Percentiles rank a stretch among this genome's conserved stretches.
phyloP scores from a whole-genome alignment of 2,113 vertebrate genomes.

The Ptilonorhynchus violaceus region DNA sequence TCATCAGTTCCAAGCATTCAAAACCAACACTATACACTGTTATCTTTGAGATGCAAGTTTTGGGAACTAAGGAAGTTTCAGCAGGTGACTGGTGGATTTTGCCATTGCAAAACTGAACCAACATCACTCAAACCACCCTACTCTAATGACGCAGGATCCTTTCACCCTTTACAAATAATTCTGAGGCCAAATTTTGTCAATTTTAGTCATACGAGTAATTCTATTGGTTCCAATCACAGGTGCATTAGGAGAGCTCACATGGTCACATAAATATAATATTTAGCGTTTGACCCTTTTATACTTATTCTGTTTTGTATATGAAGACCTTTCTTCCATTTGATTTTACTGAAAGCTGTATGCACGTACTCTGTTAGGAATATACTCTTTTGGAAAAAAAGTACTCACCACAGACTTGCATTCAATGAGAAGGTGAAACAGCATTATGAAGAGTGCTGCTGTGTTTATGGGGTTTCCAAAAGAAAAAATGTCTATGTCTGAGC shows the following conservation, averaged over 20 bases:
- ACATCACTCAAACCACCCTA: neutral
- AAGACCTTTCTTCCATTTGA: neutral
- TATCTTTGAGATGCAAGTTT: neutral
- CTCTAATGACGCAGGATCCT: neutral
- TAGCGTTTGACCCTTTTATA: neutral
- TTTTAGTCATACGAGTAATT: neutral
- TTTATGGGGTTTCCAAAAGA: slow-evolving; percentile 90
- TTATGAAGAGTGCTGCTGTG: slow-evolving; percentile 84
- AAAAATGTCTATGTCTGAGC: slow-evolving; percentile 82
- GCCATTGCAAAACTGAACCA: neutral
- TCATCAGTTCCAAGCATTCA: neutral
- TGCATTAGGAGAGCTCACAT: neutral
- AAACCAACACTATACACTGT: neutral
- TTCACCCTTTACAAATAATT: neutral
- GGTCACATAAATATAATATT: neutral
- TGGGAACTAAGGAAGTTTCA: neutral
- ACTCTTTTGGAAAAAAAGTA: neutral
- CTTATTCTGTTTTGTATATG: neutral
- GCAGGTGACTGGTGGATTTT: neutral
- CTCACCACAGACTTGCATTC: slow-evolving; percentile 92
- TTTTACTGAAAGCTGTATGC: neutral
- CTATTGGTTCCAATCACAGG: neutral
- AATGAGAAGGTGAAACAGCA: slow-evolving; percentile 89
- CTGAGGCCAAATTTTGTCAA: neutral
- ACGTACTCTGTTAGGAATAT: neutral